phyloP scores from a whole-genome alignment of 2,888 invertebrate genomes.

The Drosophila affinis region DNA sequence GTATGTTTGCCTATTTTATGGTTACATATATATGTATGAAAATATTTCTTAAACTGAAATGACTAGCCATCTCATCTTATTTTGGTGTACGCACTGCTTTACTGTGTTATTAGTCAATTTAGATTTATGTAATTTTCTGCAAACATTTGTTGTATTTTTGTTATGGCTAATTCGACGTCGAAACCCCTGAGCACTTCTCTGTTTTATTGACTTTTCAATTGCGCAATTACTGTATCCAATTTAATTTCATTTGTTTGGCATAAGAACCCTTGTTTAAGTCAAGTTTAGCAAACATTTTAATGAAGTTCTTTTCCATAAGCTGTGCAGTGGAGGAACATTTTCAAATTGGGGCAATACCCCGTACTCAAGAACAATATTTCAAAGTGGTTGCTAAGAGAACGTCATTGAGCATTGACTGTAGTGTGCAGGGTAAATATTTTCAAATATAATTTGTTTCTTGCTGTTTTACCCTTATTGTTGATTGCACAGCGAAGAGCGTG shows the following conservation, averaged over 20 bases:
- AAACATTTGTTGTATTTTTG: background rate
- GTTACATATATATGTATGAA: too few species aligned
- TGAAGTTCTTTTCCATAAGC: constrained; percentile 32
- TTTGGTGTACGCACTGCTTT: too few species aligned
- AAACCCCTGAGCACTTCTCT: background rate
- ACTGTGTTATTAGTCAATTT: background rate
- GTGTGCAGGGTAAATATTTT: constrained; percentile 18
- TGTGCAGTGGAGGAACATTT: background rate
- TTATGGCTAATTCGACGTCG: too few species aligned
- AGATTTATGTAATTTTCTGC: background rate
- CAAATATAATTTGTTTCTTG: background rate
- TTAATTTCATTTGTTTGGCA: constrained; percentile 13
- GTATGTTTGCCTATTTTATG: too few species aligned
- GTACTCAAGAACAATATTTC: constrained; percentile 35
- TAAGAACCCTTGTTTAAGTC: constrained; percentile 34
- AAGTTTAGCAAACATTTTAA: constrained; percentile 50
- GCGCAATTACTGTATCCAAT: background rate
- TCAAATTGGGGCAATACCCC: constrained; percentile 1
- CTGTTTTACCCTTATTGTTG: constrained; percentile 8
- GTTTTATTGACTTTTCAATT: background rate
- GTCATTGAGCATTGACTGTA: background rate
- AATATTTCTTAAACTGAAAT: too few species aligned
- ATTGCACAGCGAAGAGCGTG: background rate
- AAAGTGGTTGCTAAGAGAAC: constrained; percentile 49
- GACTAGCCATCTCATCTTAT: too few species aligned